These are phyloP conservation scores for Siniperca obscura DNA, from an alignment of 2,797 vertebrate genomes.

Conservation along the genomic window DNA sequence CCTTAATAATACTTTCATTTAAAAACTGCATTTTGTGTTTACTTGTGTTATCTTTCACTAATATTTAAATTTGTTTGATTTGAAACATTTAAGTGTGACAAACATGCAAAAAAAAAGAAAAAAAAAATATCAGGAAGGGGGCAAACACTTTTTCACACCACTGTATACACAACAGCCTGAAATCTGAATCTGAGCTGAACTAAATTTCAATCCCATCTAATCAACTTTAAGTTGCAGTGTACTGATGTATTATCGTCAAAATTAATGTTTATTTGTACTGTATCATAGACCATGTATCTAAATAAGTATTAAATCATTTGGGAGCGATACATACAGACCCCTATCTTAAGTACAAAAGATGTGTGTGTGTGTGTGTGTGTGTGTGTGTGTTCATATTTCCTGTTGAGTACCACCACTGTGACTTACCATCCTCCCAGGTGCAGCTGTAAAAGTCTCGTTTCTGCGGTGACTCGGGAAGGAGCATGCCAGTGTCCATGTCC, in stretches of 20 bases:
- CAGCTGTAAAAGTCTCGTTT: conserved; percentile 92
- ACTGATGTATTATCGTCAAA: not conserved
- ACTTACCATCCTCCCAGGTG: conserved; percentile 96
- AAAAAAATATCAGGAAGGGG: no score
- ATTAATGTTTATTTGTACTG: not conserved
- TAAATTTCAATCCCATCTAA: not conserved
- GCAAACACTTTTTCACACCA: no score
- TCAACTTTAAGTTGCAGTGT: not conserved
- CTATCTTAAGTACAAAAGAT: not conserved
- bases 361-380: not conserved
- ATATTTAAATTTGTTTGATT: no score
- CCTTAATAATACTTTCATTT: no score
- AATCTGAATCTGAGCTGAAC: not conserved
- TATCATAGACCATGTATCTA: not conserved
- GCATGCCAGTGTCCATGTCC: conserved; percentile 92
- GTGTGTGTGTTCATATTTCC: not conserved
- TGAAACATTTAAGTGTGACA: no score
- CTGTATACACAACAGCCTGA: not conserved
- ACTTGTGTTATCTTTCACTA: no score
- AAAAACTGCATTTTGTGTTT: no score
- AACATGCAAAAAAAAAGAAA: no score
- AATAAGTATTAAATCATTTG: not conserved
- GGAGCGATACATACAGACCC: not conserved
- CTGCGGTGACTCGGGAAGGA: conserved; percentile 91
- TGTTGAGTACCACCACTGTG: not conserved